Conservation (phyloP, 2,888 invertebrate species). For the Pilophorus perplexus region DNA sequence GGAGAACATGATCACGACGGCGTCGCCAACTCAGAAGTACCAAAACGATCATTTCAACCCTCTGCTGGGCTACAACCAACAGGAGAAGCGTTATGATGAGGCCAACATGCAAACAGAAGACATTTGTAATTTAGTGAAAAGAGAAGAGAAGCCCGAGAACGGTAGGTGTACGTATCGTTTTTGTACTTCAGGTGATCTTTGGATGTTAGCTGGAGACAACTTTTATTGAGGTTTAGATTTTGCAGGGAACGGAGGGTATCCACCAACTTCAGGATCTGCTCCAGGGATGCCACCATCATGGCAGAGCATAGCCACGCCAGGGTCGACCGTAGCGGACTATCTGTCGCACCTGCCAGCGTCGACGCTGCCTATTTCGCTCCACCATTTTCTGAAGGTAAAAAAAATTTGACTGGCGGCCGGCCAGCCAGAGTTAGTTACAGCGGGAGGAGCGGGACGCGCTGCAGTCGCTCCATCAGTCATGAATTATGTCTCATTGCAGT, state of each 20-base stretch:
- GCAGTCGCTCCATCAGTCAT: too few species aligned
- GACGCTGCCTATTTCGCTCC: slow-evolving; percentile 71
- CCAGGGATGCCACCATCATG: slow-evolving; percentile 62
- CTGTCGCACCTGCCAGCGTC: slow-evolving; percentile 74
- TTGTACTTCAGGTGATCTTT: too few species aligned
- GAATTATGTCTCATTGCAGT: too few species aligned
- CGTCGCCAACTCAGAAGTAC: slow-evolving; percentile 46
- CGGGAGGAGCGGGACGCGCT: too few species aligned
- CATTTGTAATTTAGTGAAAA: slow-evolving; percentile 51
- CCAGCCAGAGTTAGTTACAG: too few species aligned
- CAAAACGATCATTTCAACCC: slow-evolving; percentile 48
- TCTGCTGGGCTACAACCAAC: slow-evolving; percentile 48
- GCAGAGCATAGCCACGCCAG: slow-evolving; percentile 69
- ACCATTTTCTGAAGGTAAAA: slow-evolving; percentile 68
- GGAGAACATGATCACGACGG: slow-evolving; percentile 45
- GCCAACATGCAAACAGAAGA: slow-evolving; percentile 52
- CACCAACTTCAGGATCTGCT: slow-evolving; percentile 51
- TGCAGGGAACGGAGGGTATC: slow-evolving; percentile 29
- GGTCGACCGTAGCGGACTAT: slow-evolving; percentile 81
- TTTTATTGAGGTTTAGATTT: too few species aligned
- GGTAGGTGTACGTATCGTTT: too few species aligned
- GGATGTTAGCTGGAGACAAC: too few species aligned
- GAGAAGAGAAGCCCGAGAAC: slow-evolving; percentile 51
- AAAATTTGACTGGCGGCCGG: too few species aligned
- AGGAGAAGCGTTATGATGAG: slow-evolving; percentile 55